Evolutionary conservation across 2,888 invertebrate species (phyloP), one percentile per base, ranked within the genome.

Genomic region (Catocala sponsa): DNA sequence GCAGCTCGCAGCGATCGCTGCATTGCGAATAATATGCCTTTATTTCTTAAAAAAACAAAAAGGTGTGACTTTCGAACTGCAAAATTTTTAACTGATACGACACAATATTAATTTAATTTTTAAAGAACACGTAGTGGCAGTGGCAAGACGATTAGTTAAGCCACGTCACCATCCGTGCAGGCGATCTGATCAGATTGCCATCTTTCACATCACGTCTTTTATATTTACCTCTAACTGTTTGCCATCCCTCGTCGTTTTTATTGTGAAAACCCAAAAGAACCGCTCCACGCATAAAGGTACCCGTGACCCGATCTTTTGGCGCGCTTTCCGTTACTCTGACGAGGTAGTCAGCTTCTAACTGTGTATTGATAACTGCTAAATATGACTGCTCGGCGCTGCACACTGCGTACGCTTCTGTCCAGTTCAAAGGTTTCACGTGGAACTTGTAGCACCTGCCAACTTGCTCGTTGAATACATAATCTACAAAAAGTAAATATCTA

Each of bases 401-500:
- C 2, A 78, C 68, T 1, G 71, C 70, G 13, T 85, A 82, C 0
- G 92, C 92, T 0, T 90, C 88, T 0, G 79, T 80, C 92, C 92
- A 93, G 47, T 79, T 87, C 67, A 69, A 65, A 0, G 90, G 88
- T 0, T 67, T 77, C 15, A 80, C 54, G 62, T 92, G 91, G 53
- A 91, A 85, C 63, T 92, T 92, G 76, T 90, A 92, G 68, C 91
- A 92, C 72, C 82, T 83, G 2, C 86, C 86, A 0, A 66, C 5
- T 1, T 47, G 38, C 6, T 76, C 74, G 49, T 83, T 80, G 69
- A 78, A 89, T 48, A 68, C 63, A 68, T 92, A 92, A 61, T 78
- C 91, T 92, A 80, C 33, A 84, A 82, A 56, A 12, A 6, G 2
- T 25, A 12, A 51, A 35, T 10, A n/a, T 13, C 32, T 1, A 0